phyloP scores from a whole-genome alignment of 2,797 vertebrate genomes.

The Eptatretus atami region DNA sequence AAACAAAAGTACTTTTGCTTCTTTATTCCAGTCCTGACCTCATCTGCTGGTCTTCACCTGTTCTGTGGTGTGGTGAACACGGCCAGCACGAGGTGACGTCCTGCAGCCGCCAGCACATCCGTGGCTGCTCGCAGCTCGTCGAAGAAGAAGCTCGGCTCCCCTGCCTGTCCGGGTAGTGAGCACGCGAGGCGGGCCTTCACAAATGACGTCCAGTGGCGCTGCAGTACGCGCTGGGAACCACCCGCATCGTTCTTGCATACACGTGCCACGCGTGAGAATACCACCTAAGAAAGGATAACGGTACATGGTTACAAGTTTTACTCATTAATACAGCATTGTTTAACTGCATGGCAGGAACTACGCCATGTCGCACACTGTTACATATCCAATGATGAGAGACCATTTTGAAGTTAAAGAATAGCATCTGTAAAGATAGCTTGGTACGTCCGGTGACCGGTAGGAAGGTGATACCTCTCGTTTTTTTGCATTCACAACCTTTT shows the following conservation, averaged over 20 bases:
- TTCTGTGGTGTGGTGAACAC: slow-evolving; percentile 71
- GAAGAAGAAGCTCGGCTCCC: slow-evolving; percentile 74
- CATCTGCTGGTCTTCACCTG: slow-evolving; percentile 21
- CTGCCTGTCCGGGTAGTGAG: slow-evolving; percentile 30
- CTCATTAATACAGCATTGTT: too few species aligned
- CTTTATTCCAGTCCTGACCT: not conserved
- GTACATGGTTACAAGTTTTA: too few species aligned
- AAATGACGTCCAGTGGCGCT: slow-evolving; percentile 91
- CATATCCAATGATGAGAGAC: too few species aligned
- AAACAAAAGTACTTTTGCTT: not conserved
- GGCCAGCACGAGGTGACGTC: slow-evolving; percentile 42
- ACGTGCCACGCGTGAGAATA: slow-evolving; percentile 55
- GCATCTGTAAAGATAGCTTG: too few species aligned
- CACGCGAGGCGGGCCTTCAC: slow-evolving; percentile 79
- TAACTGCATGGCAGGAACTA: too few species aligned
- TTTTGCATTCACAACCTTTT: too few species aligned
- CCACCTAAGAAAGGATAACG: slow-evolving; percentile 20
- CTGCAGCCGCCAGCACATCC: slow-evolving; percentile 38
- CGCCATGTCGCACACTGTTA: too few species aligned
- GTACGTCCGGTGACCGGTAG: too few species aligned
- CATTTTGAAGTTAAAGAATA: too few species aligned
- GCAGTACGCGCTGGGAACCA: slow-evolving; percentile 55
- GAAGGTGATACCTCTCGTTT: too few species aligned
- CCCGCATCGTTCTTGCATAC: slow-evolving; percentile 68
- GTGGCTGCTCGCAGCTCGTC: slow-evolving; percentile 75